Evolutionary conservation across 2,113 vertebrate genomes (phyloP).

Genomic region (Ondatra zibethicus): DNA sequence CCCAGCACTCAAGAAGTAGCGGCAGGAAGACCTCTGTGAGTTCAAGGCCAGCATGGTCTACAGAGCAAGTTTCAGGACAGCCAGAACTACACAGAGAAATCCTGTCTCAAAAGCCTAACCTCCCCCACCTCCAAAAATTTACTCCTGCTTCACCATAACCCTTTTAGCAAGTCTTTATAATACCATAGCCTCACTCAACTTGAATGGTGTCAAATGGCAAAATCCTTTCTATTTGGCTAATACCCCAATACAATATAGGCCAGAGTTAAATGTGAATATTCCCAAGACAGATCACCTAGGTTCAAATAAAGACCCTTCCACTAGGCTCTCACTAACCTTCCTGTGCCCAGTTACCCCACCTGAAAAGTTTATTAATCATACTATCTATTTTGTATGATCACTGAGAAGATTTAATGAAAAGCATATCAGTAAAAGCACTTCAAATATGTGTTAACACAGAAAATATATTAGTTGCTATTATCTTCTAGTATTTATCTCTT

Average conservation of each 20-base stretch:
- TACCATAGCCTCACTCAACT: constrained; percentile 51
- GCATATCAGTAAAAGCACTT: constrained; percentile 30
- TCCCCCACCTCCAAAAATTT: neutral
- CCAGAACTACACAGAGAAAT: neutral
- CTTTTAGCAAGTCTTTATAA: constrained; percentile 53
- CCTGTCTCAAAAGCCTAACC: neutral
- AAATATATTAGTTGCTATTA: constrained; percentile 11
- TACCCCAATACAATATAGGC: neutral
- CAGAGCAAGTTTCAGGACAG: neutral
- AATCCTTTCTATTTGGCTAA: constrained; percentile 43
- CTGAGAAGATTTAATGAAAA: constrained; percentile 55
- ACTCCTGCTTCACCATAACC: constrained; percentile 44
- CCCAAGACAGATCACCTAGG: constrained; percentile 39
- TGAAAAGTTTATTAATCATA: constrained; percentile 24
- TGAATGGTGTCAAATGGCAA: constrained; percentile 61
- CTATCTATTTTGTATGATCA: constrained; percentile 26
- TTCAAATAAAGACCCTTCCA: constrained; percentile 40
- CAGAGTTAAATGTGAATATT: constrained; percentile 3
- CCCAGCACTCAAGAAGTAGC: neutral
- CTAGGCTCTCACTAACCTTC: constrained; percentile 27
- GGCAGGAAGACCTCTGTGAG: neutral
- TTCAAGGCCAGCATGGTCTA: neutral
- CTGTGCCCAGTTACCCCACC: neutral
- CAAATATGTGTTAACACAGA: constrained; percentile 8
- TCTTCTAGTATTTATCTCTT: constrained; percentile 45